phyloP scores from a whole-genome alignment of 2,888 invertebrate genomes.

The Choreutis nemorana region DNA sequence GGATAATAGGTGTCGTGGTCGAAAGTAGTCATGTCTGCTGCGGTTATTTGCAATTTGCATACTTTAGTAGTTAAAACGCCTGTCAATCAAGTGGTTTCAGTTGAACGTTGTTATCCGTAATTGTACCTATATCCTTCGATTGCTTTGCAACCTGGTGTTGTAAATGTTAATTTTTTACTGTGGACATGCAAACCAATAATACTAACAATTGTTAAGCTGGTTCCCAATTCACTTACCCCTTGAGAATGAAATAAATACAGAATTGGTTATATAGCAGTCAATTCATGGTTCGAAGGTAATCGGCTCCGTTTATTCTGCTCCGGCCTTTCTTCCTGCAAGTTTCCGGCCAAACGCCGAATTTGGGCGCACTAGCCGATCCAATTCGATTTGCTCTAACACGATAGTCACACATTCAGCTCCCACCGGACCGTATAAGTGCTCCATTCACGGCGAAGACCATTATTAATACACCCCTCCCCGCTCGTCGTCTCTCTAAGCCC shows the following conservation, averaged over 20 bases:
- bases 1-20: conserved; percentile 21
- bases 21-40: not conserved
- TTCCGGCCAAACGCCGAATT: not conserved
- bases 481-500: conserved; percentile 45
- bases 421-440: conserved; percentile 60
- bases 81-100: no score
- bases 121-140: no score
- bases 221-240: no score
- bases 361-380: conserved; percentile 28
- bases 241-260: no score
- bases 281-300: no score
- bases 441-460: conserved; percentile 57
- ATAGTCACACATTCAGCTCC: conserved; percentile 61
- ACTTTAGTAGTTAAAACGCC: no score
- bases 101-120: no score
- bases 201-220: no score
- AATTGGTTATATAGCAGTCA: no score
- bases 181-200: no score
- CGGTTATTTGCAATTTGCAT: not conserved
- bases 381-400: conserved; percentile 61
- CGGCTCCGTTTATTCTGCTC: not conserved
- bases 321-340: not conserved
- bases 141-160: no score
- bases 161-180: no score
- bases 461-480: conserved; percentile 51